phyloP scores from a whole-genome alignment of 2,888 invertebrate genomes.

The Eupeodes latifasciatus region DNA sequence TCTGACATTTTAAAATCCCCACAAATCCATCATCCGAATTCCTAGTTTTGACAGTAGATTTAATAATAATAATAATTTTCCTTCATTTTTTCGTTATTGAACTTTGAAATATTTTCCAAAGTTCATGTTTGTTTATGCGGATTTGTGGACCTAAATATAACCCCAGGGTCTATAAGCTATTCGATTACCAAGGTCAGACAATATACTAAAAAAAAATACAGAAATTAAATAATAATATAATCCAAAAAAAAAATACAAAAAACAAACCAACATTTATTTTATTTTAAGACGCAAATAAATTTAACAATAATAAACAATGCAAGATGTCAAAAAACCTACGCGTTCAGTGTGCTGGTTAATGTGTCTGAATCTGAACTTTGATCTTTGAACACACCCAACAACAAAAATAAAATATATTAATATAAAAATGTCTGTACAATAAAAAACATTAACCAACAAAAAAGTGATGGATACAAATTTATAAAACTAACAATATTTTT shows the following conservation, averaged over 20 bases:
- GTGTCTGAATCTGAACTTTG: background rate
- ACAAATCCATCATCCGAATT: background rate
- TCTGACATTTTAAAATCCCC: background rate
- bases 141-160: slow-evolving; percentile 16
- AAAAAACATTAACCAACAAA: background rate
- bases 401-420: background rate
- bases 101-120: slow-evolving; percentile 40
- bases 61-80: background rate
- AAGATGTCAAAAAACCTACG: background rate
- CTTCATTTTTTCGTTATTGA: slow-evolving; percentile 2
- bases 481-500: background rate
- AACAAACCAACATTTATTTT: slow-evolving; percentile 22
- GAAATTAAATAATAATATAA: no score
- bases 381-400: slow-evolving; percentile 12
- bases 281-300: slow-evolving; percentile 12
- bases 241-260: background rate
- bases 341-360: background rate
- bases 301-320: slow-evolving; percentile 1
- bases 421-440: background rate
- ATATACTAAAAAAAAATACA: background rate
- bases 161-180: slow-evolving; percentile 10
- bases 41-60: background rate
- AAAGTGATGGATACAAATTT: background rate
- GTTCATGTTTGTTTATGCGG: slow-evolving; percentile 30
- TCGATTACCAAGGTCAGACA: slow-evolving; percentile 50